Evolutionary conservation across 2,113 vertebrate species (phyloP), one percentile per base, ranked within the genome.

Genomic region (Lontra canadensis): DNA sequence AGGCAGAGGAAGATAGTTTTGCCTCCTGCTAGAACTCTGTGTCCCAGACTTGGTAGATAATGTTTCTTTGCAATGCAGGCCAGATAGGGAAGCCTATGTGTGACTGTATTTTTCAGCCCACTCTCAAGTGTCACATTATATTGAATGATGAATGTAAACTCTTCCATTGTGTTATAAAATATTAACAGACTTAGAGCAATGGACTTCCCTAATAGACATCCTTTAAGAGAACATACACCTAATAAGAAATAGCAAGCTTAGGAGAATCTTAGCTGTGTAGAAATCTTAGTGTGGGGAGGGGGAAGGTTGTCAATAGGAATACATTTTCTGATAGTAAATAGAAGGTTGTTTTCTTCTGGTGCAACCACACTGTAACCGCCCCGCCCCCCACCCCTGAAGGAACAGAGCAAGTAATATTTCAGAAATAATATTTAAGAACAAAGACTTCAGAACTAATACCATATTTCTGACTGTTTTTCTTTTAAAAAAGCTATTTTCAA

Each of bases 91-190:
- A 83, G 52, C 36, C 57, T 73, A 42, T 12, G 5, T 44, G 15
- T 89, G 47, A 57, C 17, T 57, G 10, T 10, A 34, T 36, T 94
- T 94, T 57, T 23, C 34, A 85, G 23, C 34, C 13, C 15, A 91
- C 65, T 44, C 36, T 21, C 74, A 23, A 31, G 57, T 80, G 69
- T 80, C 81, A 93, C 0, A 5, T 67, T 78, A 14, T 59, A 79
- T 34, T 96, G 86, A 96, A 61, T 83, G 95, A 93, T 98, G 67
- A 89, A 59, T 34, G 4, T 61, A 86, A 67, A 88, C 34, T 94
- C 90, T 93, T 86, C 39, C 82, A 96, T 36, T 96, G 69, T 88
- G 20, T 69, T 91, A 95, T 83, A 89, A 97, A 97, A 92, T 96
- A 96, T 96, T 96, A 95, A 96, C 14, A 79, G n/a, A 78, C 26